Conservation (phyloP, 2,113 vertebrate species). For the Carassius gibelio region DNA sequence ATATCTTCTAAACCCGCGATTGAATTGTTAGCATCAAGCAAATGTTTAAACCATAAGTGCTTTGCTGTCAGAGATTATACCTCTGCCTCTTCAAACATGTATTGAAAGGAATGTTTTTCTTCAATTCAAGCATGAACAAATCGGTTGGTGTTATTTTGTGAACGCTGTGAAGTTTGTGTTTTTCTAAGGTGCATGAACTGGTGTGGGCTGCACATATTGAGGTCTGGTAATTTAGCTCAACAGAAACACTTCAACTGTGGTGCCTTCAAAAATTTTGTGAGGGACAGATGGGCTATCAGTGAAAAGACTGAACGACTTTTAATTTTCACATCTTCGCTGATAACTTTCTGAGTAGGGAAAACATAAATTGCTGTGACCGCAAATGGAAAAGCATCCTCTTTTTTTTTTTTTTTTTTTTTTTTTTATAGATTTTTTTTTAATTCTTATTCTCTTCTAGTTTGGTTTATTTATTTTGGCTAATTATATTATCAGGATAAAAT, state of each 20-base stretch:
- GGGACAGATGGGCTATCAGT: background rate
- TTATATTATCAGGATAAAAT: background rate
- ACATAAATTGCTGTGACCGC: too few species aligned
- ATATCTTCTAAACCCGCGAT: background rate
- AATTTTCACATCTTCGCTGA: too few species aligned
- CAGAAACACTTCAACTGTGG: constrained; percentile 32
- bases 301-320: background rate
- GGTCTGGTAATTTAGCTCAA: constrained; percentile 10
- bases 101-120: background rate
- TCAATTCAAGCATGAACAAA: background rate
- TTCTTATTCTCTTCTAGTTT: background rate
- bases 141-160: background rate
- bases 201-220: background rate
- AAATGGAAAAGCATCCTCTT: too few species aligned
- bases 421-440: too few species aligned
- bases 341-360: too few species aligned
- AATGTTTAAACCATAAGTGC: background rate
- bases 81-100: background rate
- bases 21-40: background rate
- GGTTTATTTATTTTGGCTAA: background rate
- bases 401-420: too few species aligned
- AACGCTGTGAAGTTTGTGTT: background rate
- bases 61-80: background rate
- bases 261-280: constrained; percentile 6
- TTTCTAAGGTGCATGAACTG: background rate